Conservation (phyloP, 2,113 vertebrate genomes). For the Etheostoma cragini region DNA sequence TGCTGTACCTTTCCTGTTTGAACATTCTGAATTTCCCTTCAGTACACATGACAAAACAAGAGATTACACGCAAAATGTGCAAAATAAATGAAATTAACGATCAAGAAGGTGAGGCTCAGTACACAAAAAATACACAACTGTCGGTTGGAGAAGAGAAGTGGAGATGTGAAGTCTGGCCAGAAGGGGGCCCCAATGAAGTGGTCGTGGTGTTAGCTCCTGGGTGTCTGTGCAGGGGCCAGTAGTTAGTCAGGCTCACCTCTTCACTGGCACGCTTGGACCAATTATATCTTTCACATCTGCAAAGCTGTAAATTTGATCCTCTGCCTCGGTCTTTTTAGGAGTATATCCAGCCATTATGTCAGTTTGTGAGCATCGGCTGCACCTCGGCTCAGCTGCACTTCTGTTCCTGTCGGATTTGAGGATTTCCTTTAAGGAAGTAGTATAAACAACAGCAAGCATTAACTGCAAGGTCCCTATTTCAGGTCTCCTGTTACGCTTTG, state of each 20-base stretch:
- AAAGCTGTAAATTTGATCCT: background rate
- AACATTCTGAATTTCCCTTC: too few relatives aligned
- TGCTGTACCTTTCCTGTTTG: too few relatives aligned
- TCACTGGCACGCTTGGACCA: background rate
- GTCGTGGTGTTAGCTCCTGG: background rate
- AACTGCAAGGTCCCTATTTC: background rate
- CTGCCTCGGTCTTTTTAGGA: background rate
- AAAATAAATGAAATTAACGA: too few relatives aligned
- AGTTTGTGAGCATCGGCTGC: background rate
- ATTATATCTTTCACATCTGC: background rate
- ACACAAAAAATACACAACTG: too few relatives aligned
- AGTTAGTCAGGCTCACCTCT: background rate
- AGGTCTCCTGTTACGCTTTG: background rate
- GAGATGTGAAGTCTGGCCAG: background rate
- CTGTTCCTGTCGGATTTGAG: background rate
- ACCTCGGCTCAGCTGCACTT: background rate
- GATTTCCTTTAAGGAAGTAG: background rate
- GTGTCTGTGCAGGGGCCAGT: background rate
- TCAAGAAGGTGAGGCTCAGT: too few relatives aligned
- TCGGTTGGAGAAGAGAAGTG: background rate
- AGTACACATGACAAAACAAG: too few relatives aligned
- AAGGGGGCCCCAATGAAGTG: conserved; percentile 1
- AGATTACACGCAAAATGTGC: too few relatives aligned
- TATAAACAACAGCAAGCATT: background rate
- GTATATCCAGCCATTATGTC: background rate